Conservation (phyloP, 2,797 vertebrate genomes). For the Atherinosoma microstoma region DNA sequence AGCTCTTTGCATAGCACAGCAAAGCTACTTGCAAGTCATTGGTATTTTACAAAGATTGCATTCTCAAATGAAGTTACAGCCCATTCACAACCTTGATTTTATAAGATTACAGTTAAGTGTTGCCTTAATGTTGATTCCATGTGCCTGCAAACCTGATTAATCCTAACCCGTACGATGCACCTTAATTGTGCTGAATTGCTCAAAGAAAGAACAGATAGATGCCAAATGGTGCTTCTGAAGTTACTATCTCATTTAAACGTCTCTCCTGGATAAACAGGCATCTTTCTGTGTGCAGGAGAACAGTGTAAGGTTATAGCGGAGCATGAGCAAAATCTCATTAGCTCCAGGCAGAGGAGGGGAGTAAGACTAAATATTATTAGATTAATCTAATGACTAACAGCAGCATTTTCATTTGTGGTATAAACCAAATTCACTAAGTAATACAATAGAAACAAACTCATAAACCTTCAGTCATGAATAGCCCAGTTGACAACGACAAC, state of each 20-base stretch:
- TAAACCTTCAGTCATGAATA: constrained; percentile 29
- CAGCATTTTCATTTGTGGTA: constrained; percentile 85
- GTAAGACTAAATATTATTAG: constrained; percentile 80
- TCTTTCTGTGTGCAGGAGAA: constrained; percentile 62
- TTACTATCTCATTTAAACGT: constrained; percentile 66
- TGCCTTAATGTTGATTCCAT: constrained; percentile 60
- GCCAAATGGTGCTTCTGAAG: constrained; percentile 68
- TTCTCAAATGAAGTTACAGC: constrained; percentile 57
- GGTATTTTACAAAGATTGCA: constrained; percentile 58
- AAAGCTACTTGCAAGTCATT: constrained; percentile 46
- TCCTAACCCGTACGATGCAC: constrained; percentile 47
- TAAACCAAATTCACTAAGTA: constrained; percentile 79
- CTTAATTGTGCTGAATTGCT: constrained; percentile 59
- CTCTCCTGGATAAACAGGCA: constrained; percentile 65
- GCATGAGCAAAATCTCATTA: constrained; percentile 82
- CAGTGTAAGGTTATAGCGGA: constrained; percentile 64
- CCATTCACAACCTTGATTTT: constrained; percentile 53
- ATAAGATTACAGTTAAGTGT: constrained; percentile 71
- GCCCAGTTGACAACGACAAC: constrained; percentile 16
- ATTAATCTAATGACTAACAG: constrained; percentile 86
- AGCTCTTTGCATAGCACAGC: constrained; percentile 53
- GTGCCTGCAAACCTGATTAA: constrained; percentile 61
- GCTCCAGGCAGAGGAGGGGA: constrained; percentile 66
- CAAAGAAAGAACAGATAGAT: constrained; percentile 50
- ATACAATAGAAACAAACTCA: constrained; percentile 64